Base-by-base conservation (phyloP, 2,888 invertebrate species). In the Oscheius sp. region DNA sequence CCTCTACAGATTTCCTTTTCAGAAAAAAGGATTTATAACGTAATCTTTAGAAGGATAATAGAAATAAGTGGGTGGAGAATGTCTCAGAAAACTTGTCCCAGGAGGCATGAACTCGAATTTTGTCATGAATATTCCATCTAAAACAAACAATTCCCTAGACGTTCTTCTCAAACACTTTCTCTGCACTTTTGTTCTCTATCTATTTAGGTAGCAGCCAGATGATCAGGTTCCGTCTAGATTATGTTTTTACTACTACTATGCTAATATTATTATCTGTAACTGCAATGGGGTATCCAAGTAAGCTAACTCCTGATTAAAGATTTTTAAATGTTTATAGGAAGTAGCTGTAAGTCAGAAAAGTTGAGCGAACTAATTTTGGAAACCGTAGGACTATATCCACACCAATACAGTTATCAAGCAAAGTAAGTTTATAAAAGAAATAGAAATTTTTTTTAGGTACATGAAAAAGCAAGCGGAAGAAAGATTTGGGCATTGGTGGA, bases 401-500 rank as follows among this genome's bases (percentile, higher is more conserved):
- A 85, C 71, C 85, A 85, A 63, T 85, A 83, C 72, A 85, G 85
- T 68, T 82, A 85, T 68, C 85, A 85, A 56, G 85, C 85, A 9
- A 84, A 81, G 84, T 83, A 17, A 71, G 77, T 67, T n/a, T 14
- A 38, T 17, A 20, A 20, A 28, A 12, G 12, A 12, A 22, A 6
- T 28, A 32, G 12, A 59, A 8, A 33, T n/a, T 17, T 59, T 59
- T n/a, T 50, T 50, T 57, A 84, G 84, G 67, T 83, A 85, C 57
- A 77, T 85, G 72, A 85, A 85, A 66, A 82, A 85, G 69, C 79
- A 80, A 50, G 83, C 85, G 4, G 85, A 85, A 67, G 80, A 78
- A 22, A 71, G 85, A n/a, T 85, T 85, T 71, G 85, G 85, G 12
- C 83, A 81, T 65, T 85, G 85, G 85, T 85, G 85, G 85, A 82